Percentiles rank a stretch among this genome's conserved stretches.
Evolutionary conservation across 2,888 invertebrate species (phyloP).

Genomic region (Tipula vernalis): DNA sequence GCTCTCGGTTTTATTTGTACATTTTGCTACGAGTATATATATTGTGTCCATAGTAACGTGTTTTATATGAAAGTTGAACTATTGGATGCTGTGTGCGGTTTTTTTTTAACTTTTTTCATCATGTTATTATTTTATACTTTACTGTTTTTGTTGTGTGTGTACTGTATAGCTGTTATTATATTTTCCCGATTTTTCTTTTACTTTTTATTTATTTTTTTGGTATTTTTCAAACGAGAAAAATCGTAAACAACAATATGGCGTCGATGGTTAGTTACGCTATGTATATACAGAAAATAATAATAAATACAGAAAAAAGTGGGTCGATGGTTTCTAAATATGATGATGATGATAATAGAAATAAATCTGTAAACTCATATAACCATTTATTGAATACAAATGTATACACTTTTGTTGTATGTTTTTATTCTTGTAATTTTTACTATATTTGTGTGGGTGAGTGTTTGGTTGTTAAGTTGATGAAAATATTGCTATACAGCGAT

Average conservation of each 20-base stretch:
- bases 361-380: neutral
- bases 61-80: neutral
- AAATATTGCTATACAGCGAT: neutral
- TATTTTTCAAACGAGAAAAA: neutral
- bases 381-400: neutral
- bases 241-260: constrained; percentile 4
- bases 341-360: neutral
- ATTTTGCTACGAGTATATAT: neutral
- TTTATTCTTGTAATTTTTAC: neutral
- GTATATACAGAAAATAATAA: neutral
- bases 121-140: neutral
- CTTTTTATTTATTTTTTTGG: neutral
- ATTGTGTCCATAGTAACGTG: neutral
- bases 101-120: neutral
- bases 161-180: neutral
- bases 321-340: neutral
- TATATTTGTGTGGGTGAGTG: neutral
- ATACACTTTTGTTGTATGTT: neutral
- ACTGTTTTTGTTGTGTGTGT: neutral
- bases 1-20: neutral
- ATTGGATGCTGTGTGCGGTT: neutral
- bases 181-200: neutral
- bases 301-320: neutral
- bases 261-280: neutral
- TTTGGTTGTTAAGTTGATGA: neutral